A percentile compares a stretch with the other conserved stretches of the same genome.
Conservation (phyloP, 2,113 vertebrate genomes). For the Hippocampus mohnikei region DNA sequence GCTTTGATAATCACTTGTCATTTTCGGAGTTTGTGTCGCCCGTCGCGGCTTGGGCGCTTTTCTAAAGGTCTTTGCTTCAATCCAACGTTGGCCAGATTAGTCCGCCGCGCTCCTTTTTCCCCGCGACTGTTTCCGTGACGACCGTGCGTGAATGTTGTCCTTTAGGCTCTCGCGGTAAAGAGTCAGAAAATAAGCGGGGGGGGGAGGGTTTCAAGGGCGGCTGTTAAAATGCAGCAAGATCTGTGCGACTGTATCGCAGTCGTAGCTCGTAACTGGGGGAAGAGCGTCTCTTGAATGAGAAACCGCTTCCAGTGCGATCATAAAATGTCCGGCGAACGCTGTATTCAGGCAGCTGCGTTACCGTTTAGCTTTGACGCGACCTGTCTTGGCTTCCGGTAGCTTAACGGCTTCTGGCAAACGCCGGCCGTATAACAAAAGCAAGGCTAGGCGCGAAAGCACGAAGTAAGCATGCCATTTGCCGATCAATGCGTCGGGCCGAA, state of each 20-base stretch:
- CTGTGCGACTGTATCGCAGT: neutral
- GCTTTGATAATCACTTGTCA: constrained; percentile 66
- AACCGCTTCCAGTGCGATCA: neutral
- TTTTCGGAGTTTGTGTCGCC: constrained; percentile 53
- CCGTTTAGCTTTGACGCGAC: neutral
- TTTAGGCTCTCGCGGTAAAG: constrained; percentile 27
- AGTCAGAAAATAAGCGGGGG: constrained; percentile 13
- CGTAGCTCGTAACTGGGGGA: neutral
- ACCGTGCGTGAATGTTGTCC: constrained; percentile 41
- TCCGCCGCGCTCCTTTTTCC: constrained; percentile 39
- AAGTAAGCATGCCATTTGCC: constrained; percentile 58
- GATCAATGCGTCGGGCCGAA: constrained; percentile 61
- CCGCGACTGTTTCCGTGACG: constrained; percentile 46
- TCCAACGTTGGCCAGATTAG: constrained; percentile 64
- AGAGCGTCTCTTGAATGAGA: neutral
- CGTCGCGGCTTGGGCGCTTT: constrained; percentile 50
- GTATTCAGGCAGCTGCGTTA: neutral
- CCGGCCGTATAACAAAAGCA: constrained; percentile 19
- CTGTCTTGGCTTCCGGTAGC: neutral
- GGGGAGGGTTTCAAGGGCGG: constrained; percentile 7
- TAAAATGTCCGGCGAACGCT: neutral
- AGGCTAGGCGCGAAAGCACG: constrained; percentile 45
- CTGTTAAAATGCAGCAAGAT: neutral
- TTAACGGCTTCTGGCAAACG: constrained; percentile 9
- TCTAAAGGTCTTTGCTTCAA: constrained; percentile 62